phyloP scores from a whole-genome alignment of 64 coral and sea anemone species.

The Trachythela sp. region DNA sequence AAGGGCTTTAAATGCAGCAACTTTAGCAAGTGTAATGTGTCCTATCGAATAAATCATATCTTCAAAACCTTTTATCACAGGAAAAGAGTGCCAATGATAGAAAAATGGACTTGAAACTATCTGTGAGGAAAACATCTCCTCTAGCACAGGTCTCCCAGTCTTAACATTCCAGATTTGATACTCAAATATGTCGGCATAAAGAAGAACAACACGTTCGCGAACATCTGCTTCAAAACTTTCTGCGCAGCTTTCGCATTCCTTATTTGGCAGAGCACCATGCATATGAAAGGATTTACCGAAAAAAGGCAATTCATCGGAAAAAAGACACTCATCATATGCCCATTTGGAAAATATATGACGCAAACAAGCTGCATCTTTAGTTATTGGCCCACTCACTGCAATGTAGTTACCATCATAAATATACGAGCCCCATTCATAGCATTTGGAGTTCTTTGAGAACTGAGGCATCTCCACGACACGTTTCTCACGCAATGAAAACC shows the following conservation, averaged over 20 bases:
- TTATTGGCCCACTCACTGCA: neutral
- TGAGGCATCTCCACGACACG: neutral
- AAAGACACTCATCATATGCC: neutral
- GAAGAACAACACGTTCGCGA: neutral
- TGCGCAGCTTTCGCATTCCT: neutral
- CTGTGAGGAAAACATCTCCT: neutral
- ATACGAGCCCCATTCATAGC: neutral
- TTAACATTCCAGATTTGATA: constrained; percentile 24
- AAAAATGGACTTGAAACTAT: neutral
- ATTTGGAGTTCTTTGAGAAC: neutral
- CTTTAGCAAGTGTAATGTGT: neutral
- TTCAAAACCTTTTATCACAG: neutral
- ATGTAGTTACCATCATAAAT: neutral
- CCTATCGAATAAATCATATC: neutral
- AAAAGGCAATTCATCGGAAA: no score
- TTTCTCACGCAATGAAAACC: constrained; percentile 33
- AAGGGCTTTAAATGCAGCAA: neutral
- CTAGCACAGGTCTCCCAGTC: constrained; percentile 21
- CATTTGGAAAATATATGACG: neutral
- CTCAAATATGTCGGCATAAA: constrained; percentile 5
- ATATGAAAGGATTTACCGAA: no score
- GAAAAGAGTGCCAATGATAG: neutral
- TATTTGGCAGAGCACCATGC: no score
- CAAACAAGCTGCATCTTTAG: no score
- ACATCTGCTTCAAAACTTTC: no score